These are phyloP conservation scores for Anguilla rostrata DNA, from an alignment of 2,113 vertebrate species.

Conservation along the genomic window DNA sequence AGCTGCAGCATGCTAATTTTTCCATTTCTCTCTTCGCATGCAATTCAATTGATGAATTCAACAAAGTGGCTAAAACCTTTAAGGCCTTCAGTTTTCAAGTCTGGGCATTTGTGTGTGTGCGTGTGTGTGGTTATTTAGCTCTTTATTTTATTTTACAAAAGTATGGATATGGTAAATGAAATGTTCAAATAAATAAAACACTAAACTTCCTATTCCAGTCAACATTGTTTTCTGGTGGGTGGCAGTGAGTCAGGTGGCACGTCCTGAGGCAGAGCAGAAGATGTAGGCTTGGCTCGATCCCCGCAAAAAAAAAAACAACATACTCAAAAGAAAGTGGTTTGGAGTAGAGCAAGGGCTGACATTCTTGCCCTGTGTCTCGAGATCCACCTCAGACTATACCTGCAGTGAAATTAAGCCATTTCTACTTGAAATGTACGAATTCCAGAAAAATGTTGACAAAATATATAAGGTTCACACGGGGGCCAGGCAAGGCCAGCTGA, in stretches of 20 bases:
- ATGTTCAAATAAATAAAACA: background rate
- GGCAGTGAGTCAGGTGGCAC: background rate
- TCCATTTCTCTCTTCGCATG: background rate
- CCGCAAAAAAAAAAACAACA: too few relatives aligned
- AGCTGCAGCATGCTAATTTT: background rate
- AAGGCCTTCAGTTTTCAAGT: too few relatives aligned
- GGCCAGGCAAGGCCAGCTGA: too few relatives aligned
- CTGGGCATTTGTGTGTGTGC: background rate
- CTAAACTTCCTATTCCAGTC: background rate
- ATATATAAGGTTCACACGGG: too few relatives aligned
- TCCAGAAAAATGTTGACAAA: too few relatives aligned
- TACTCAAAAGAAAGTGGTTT: background rate
- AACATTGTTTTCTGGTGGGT: background rate
- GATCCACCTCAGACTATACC: background rate
- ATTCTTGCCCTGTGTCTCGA: background rate
- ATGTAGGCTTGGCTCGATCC: background rate
- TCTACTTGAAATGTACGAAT: background rate
- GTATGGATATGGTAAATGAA: background rate
- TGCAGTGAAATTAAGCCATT: background rate
- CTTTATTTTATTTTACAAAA: background rate
- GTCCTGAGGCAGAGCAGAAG: background rate
- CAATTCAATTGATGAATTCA: background rate
- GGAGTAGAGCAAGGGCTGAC: background rate
- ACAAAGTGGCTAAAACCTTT: background rate
- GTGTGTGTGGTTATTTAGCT: too few relatives aligned